Evolutionary conservation across 2,888 invertebrate species (phyloP), one percentile per base, ranked within the genome.

Genomic region (Endotricha flammealis): DNA sequence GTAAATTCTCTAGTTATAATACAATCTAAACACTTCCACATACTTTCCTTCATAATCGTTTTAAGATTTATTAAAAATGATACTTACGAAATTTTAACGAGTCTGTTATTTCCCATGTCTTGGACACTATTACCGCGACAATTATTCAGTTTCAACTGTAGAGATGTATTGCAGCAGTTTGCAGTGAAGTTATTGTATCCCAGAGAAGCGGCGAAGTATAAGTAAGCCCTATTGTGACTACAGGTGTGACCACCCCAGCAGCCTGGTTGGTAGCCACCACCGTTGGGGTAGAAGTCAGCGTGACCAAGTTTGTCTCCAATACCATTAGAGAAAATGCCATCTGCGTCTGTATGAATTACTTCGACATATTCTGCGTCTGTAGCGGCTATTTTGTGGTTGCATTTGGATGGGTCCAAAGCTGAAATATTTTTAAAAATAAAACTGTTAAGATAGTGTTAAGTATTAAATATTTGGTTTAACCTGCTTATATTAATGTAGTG

Each of bases 251-350:
- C 57, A 3, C 46, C 57, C 0, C 54, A 6, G 32, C 83, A 82
- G 0, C 81, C 83, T 0, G 82, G 83, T 45, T 85, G 96, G 55
- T 90, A 89, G 31, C 89, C 87, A 0, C 96, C 96, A 0, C 95
- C 95, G 56, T 96, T 97, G 0, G 94, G 94, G 70, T 91, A 96
- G 75, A 95, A 96, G 76, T 97, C 96, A 0, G 94, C 90, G 63
- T 95, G 92, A 0, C 95, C 96, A 24, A 93, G 88, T 0, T 91
- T 89, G 50, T 91, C 91, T 11, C 90, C 89, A 46, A 95, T 90
- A 1, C 96, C 96, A 29, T 71, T 61, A 2, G 57, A 31, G 0
- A 49, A 16, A 3, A 57, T 5, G 2, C 73, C 71, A 13, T 41
- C 3, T 2, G 3, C 64, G 24, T 78, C 78, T 0, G 80, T 79